Evolutionary conservation across 2,888 invertebrate species (phyloP).

Genomic region (Pseudococcus viburni): DNA sequence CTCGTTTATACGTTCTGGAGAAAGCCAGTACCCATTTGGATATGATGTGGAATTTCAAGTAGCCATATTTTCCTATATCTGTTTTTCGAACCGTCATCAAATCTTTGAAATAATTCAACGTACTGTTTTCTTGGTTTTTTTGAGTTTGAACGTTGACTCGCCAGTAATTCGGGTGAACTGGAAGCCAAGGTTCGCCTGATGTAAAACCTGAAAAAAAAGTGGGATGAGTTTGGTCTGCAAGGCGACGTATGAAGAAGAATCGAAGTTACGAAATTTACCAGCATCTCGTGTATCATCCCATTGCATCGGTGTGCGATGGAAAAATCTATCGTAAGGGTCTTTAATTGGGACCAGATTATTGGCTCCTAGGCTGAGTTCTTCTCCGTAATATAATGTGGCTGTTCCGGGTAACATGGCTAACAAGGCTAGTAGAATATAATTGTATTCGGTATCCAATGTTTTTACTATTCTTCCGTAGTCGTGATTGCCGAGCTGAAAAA

Average conservation of each 20-base stretch:
- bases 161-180: conserved; percentile 64
- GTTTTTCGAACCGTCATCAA: neutral
- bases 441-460: neutral
- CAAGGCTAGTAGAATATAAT: neutral
- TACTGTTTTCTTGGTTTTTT: neutral
- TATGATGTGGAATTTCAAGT: neutral
- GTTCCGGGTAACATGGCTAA: neutral
- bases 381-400: neutral
- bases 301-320: neutral
- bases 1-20: neutral
- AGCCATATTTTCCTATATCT: neutral
- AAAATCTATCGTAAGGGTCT: neutral
- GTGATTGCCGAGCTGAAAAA: neutral
- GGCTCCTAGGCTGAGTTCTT: conserved; percentile 2
- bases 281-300: neutral
- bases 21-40: neutral
- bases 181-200: neutral
- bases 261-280: neutral
- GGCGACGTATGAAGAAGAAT: too few species aligned
- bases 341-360: neutral
- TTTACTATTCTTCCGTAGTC: neutral
- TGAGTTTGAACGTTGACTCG: neutral
- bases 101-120: conserved; percentile 16
- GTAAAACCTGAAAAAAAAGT: neutral
- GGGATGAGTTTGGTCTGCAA: too few species aligned